phyloP scores from a whole-genome alignment of 92 coral and sea anemone genomes.

The Galaxea fascicularis region DNA sequence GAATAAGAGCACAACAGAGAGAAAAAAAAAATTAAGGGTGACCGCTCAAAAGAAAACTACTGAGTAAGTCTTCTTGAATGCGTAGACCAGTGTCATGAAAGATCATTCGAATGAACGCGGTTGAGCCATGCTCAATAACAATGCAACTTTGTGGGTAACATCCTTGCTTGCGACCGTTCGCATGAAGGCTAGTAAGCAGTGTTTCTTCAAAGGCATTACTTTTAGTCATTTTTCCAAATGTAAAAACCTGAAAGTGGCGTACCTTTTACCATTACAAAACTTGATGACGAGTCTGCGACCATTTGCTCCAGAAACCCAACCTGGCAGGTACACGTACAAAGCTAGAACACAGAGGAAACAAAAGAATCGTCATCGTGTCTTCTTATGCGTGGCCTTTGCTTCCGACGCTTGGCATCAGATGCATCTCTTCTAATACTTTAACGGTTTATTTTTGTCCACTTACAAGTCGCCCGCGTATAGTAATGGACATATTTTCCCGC shows the following conservation, averaged over 20 bases:
- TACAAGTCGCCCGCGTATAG: too few species aligned
- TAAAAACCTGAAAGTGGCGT: background rate
- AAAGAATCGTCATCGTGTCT: background rate
- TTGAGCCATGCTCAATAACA: too few species aligned
- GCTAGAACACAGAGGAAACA: conserved; percentile 55
- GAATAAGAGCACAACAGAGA: background rate
- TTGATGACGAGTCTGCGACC: conserved; percentile 91
- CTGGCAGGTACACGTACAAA: conserved; percentile 85
- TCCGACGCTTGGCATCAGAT: background rate
- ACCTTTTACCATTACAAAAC: conserved; percentile 97
- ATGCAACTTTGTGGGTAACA: background rate
- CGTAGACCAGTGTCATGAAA: too few species aligned
- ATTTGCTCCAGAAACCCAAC: conserved; percentile 91
- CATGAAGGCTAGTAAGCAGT: background rate
- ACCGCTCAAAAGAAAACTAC: too few species aligned
- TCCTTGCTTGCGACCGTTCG: background rate
- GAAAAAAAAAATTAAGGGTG: background rate
- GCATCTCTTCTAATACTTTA: too few species aligned
- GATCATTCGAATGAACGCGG: too few species aligned
- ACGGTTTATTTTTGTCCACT: too few species aligned
- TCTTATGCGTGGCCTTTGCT: background rate
- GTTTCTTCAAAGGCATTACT: background rate
- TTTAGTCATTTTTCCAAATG: background rate
- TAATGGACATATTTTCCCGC: too few species aligned
- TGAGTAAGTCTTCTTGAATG: too few species aligned